These are phyloP conservation scores for Dissostichus mawsoni DNA, from an alignment of 2,113 vertebrate species.

Conservation along the genomic window DNA sequence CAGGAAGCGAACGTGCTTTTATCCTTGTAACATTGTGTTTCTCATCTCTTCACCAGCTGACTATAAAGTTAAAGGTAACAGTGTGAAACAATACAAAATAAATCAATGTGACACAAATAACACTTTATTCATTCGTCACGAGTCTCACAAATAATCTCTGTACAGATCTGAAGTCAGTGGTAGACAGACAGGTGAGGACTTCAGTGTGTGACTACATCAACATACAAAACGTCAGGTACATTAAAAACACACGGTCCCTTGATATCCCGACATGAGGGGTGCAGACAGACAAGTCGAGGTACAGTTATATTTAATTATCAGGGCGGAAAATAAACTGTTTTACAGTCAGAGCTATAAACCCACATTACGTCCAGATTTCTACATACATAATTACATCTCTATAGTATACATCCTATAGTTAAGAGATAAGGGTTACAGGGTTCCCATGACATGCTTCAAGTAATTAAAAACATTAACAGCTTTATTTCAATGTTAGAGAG, in stretches of 20 bases:
- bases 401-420: not conserved
- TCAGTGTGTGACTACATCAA: not conserved
- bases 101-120: not conserved
- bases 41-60: not conserved
- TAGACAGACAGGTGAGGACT: not conserved
- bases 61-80: not conserved
- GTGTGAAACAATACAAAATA: not conserved
- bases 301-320: not conserved
- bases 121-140: slow-evolving; percentile 4
- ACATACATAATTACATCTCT: not conserved
- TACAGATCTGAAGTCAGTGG: slow-evolving; percentile 1
- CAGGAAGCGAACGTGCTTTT: no score
- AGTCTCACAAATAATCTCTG: not conserved
- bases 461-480: not conserved
- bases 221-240: not conserved
- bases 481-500: not conserved
- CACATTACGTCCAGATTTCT: not conserved
- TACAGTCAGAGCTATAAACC: not conserved
- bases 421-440: not conserved
- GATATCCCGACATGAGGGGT: slow-evolving; percentile 23
- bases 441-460: not conserved
- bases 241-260: slow-evolving; percentile 51
- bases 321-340: not conserved
- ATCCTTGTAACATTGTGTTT: not conserved
- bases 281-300: not conserved